These are phyloP conservation scores for Heterodera carotae DNA, from an alignment of 1,140 invertebrate genomes.

Conservation along the genomic window DNA sequence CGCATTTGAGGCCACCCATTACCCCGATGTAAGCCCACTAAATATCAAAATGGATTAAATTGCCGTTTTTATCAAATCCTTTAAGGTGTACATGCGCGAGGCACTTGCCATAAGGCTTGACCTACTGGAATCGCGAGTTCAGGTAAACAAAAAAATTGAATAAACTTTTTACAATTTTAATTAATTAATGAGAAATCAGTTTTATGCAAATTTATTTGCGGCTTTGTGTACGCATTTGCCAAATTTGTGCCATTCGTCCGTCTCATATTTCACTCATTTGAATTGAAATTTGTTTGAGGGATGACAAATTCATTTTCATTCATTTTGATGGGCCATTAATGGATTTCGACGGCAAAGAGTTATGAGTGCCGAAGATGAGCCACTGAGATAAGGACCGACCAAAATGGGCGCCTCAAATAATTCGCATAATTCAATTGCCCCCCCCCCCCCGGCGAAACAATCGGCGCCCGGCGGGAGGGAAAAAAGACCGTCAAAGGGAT, in stretches of 20 bases:
- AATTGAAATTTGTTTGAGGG: background rate
- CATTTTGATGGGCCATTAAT: constrained; percentile 13
- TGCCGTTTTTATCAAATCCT: constrained; percentile 33
- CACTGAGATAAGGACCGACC: background rate
- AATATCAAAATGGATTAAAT: too few species aligned
- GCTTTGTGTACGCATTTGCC: background rate
- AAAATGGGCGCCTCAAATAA: constrained; percentile 13
- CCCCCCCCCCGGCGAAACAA: background rate
- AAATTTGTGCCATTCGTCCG: background rate
- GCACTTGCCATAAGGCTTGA: constrained; percentile 89
- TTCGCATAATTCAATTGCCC: background rate
- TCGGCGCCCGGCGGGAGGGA: constrained; percentile 1
- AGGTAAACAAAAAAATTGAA: constrained; percentile 71
- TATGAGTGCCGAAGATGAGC: background rate
- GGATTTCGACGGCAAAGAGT: constrained; percentile 6
- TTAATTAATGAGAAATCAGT: background rate
- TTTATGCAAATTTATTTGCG: constrained; percentile 2
- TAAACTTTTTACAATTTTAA: constrained; percentile 2
- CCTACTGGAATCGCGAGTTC: constrained; percentile 94
- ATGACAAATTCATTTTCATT: constrained; percentile 5
- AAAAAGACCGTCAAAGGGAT: background rate
- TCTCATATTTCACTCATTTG: background rate
- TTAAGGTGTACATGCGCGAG: constrained; percentile 88
- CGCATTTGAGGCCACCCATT: constrained; percentile 92
- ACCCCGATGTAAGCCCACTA: constrained; percentile 75